A percentile compares a stretch with the other conserved stretches of the same genome.
Conservation (phyloP, 2,797 vertebrate species). For the Oceanodroma leucorhoa region DNA sequence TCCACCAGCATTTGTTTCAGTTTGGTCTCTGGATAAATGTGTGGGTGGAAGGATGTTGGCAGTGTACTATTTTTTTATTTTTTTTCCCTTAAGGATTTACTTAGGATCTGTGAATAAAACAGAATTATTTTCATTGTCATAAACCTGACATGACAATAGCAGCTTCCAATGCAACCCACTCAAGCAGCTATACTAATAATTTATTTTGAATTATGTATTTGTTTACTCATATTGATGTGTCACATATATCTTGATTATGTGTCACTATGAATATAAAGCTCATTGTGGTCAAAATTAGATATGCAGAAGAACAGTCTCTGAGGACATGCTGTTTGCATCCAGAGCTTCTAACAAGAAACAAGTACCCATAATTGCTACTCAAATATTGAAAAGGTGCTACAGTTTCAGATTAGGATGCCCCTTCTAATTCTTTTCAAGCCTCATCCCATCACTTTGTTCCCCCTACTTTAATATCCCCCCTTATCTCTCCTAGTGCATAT, state of each 20-base stretch:
- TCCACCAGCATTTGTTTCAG: background rate
- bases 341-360: background rate
- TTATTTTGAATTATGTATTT: constrained; percentile 64
- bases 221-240: constrained; percentile 29
- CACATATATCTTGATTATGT: constrained; percentile 42
- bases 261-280: constrained; percentile 43
- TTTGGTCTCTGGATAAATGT: background rate
- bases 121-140: constrained; percentile 22
- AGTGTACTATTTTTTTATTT: background rate
- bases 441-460: background rate
- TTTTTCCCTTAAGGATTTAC: background rate
- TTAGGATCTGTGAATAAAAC: background rate
- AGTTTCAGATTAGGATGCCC: background rate
- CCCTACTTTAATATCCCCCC: background rate
- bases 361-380: background rate
- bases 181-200: constrained; percentile 3
- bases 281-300: background rate
- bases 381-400: background rate
- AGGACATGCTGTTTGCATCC: background rate
- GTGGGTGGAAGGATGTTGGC: background rate
- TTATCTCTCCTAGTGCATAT: background rate
- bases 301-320: background rate
- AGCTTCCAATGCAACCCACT: background rate
- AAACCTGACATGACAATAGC: background rate
- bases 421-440: background rate